A percentile compares a stretch with the other conserved stretches of the same genome.
phyloP scores from a whole-genome alignment of 2,888 invertebrate genomes.

The Nymphalis c-album region DNA sequence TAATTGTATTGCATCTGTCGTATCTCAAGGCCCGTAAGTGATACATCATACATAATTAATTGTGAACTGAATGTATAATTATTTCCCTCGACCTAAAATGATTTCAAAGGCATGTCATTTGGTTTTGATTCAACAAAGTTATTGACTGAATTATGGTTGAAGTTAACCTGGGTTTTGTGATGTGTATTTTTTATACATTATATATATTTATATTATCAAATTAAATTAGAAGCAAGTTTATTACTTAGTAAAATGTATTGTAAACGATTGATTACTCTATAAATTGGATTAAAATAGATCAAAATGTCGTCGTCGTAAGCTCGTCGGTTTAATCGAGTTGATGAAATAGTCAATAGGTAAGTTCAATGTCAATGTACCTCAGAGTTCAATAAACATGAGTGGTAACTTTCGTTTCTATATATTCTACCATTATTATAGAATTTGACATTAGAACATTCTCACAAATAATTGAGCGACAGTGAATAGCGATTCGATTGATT shows the following conservation, averaged over 20 bases:
- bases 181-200: too few relatives aligned
- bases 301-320: not conserved
- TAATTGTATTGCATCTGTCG: constrained; percentile 17
- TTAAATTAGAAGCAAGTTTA: too few relatives aligned
- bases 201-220: too few relatives aligned
- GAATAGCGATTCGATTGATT: too few relatives aligned
- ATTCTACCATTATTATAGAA: not conserved
- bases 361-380: not conserved
- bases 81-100: not conserved
- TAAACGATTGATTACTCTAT: constrained; percentile 2
- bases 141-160: too few relatives aligned
- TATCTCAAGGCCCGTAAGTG: constrained; percentile 13
- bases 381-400: constrained; percentile 5
- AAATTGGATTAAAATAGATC: not conserved
- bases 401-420: not conserved
- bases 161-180: too few relatives aligned
- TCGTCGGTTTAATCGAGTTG: not conserved
- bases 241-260: constrained; percentile 6
- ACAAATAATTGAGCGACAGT: too few relatives aligned
- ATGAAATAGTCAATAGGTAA: not conserved
- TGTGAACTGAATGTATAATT: constrained; percentile 15
- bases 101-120: too few relatives aligned
- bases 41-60: constrained; percentile 23
- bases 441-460: not conserved
- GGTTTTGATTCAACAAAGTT: too few relatives aligned